Conservation (phyloP, 2,888 invertebrate genomes). For the Ommatoiulus sabulosus region DNA sequence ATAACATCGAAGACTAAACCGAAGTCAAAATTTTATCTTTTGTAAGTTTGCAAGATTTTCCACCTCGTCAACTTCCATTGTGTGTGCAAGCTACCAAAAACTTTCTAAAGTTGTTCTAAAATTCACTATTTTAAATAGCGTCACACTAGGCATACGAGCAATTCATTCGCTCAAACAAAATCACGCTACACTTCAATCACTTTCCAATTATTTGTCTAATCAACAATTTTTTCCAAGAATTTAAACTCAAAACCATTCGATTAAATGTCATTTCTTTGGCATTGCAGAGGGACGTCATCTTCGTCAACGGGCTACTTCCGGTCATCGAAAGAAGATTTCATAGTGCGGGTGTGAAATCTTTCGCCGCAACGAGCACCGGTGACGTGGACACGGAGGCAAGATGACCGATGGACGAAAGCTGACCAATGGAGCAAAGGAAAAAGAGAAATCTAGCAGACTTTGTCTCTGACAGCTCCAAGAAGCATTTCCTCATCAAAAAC, state of each 20-base stretch:
- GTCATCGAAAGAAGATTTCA: constrained; percentile 56
- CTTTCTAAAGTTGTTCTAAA: too few relatives aligned
- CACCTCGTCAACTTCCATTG: too few relatives aligned
- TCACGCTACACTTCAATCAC: too few relatives aligned
- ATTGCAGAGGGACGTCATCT: constrained; percentile 47
- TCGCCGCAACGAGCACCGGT: neutral
- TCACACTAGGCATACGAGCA: too few relatives aligned
- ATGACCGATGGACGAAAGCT: constrained; percentile 22
- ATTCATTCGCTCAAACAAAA: too few relatives aligned
- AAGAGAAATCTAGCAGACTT: neutral
- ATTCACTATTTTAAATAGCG: too few relatives aligned
- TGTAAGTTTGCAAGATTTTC: too few relatives aligned
- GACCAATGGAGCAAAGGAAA: neutral
- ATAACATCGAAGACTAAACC: too few relatives aligned
- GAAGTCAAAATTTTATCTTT: too few relatives aligned
- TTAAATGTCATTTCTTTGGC: neutral
- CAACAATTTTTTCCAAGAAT: too few relatives aligned
- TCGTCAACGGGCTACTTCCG: constrained; percentile 53
- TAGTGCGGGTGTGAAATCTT: constrained; percentile 54
- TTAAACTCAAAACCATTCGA: neutral
- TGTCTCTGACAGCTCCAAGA: constrained; percentile 16
- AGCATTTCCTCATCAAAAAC: constrained; percentile 17
- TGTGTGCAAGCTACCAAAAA: too few relatives aligned
- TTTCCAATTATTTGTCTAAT: too few relatives aligned
- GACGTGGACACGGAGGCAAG: neutral